phyloP scores from a whole-genome alignment of 2,888 invertebrate genomes.

The Zelleria hepariella region DNA sequence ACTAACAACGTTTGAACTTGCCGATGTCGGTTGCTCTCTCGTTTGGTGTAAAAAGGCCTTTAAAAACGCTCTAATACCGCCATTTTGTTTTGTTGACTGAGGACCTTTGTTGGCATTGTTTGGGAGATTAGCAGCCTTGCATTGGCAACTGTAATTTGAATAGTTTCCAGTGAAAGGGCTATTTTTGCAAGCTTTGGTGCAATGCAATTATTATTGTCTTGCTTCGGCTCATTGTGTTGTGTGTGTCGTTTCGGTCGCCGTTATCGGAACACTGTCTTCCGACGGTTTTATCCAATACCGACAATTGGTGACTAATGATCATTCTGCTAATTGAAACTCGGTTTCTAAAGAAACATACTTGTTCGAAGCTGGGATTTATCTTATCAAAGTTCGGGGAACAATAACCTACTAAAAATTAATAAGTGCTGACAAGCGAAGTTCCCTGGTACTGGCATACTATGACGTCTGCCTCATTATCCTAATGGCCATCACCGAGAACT shows the following conservation, averaged over 20 bases:
- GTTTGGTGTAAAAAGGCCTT: neutral
- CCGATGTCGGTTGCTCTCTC: too few species aligned
- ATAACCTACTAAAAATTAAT: too few species aligned
- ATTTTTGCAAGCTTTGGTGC: neutral
- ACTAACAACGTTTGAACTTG: too few species aligned
- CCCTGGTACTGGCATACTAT: too few species aligned
- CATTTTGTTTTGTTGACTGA: neutral
- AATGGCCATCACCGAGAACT: too few species aligned
- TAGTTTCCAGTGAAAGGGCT: neutral
- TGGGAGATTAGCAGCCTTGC: neutral
- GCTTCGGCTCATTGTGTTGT: neutral
- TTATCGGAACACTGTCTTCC: neutral
- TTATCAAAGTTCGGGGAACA: too few species aligned
- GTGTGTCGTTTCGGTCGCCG: neutral
- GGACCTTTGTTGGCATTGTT: neutral
- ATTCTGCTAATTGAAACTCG: neutral
- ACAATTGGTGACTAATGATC: neutral
- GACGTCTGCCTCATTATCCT: too few species aligned
- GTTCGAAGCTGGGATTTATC: too few species aligned
- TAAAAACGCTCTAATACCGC: slow-evolving; percentile 5
- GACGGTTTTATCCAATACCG: neutral
- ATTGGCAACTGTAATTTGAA: neutral
- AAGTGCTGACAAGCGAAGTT: too few species aligned
- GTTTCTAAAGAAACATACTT: neutral
- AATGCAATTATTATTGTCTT: neutral